Evolutionary conservation across 2,888 invertebrate genomes (phyloP), one percentile per base, ranked within the genome.

Genomic region (Oligia strigilis): DNA sequence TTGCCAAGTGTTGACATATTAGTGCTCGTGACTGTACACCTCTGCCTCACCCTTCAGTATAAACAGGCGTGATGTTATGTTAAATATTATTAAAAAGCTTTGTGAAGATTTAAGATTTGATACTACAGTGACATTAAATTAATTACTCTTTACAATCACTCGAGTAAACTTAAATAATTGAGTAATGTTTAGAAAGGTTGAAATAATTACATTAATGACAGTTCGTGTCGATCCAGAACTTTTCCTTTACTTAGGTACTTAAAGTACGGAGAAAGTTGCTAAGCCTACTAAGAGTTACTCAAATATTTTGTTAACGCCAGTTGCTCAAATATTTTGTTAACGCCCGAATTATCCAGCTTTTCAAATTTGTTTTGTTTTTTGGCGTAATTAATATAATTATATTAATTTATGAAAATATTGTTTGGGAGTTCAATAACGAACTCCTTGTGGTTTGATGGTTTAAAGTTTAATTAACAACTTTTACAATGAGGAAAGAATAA

Each of bases 301-400:
- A 77, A 77, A 77, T 58, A 77, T 67, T 77, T 40, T 67, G 11
- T 19, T 77, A 66, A 49, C 36, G 14, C n/a, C 3, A 77, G n/a
- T 49, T 77, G 11, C 43, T 77, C 14, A 77, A 77, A 77, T 58
- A 77, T 67, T 77, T 40, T 67, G 11, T 19, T 77, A 66, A 49
- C 36, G 14, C n/a, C 3, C 6, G 2, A 77, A 65, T 13, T 62
- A 40, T 49, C 17, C 5, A 67, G n/a, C 67, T n/a, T 43, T 67
- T n/a, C 2, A 43, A 66, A 14, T 23, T 62, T 19, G 0, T 14
- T 29, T n/a, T 14, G 60, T 14, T 14, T 46, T 29, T 62, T 29
- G 6, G 29, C 60, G 55, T 49, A 49, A 49, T 49, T 46, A 2
- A 9, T 29, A 1, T 1, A 29, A 29, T 29, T 29, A 29, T 29